These are phyloP conservation scores for Gallinago undulata DNA, from an alignment of 2,113 vertebrate genomes.

Conservation along the genomic window DNA sequence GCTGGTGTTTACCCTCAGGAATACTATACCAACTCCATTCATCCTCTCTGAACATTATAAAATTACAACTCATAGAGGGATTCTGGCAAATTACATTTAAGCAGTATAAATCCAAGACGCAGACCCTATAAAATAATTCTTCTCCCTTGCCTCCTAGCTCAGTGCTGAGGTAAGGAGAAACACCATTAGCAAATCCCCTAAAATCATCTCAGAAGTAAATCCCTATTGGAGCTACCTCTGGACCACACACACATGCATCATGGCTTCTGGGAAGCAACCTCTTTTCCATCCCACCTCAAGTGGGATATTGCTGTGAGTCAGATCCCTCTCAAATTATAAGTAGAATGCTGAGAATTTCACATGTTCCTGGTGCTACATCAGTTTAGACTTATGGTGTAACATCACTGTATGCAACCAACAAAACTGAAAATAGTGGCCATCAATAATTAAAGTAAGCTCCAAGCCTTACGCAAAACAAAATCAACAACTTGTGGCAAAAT, in stretches of 20 bases:
- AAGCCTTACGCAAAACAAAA: background rate
- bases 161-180: background rate
- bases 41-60: background rate
- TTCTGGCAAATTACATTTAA: background rate
- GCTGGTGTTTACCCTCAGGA: background rate
- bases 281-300: background rate
- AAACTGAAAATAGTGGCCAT: background rate
- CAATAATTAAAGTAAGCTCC: background rate
- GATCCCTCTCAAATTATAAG: background rate
- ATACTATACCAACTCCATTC: background rate
- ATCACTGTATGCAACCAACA: background rate
- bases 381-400: background rate
- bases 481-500: background rate
- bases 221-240: background rate
- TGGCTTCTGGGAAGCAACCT: background rate
- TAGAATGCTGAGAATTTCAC: background rate
- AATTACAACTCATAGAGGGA: background rate
- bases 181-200: background rate
- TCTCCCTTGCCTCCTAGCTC: background rate
- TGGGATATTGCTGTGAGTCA: background rate
- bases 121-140: background rate
- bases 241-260: background rate
- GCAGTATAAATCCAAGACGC: background rate
- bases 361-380: background rate
- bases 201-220: background rate